Evolutionary conservation across 2,797 vertebrate species (phyloP), one percentile per base, ranked within the genome.

Genomic region (Eulemur mongoz): DNA sequence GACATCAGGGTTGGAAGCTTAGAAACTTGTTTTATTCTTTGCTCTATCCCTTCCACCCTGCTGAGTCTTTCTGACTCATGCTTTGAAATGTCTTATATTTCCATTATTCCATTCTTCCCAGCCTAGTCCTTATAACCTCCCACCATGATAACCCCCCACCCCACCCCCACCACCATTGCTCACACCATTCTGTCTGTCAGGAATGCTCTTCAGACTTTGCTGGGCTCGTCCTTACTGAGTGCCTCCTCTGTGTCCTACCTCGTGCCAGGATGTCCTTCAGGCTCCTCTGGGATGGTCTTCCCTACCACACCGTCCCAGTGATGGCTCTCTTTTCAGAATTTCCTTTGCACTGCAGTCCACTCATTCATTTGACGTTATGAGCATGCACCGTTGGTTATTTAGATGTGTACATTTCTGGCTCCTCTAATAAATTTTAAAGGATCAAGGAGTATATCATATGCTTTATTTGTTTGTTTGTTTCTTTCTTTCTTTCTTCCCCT

Each of bases 291-390:
- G 22, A 40, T 2, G 8, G 23, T n/a, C 63, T 30, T 59, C 81
- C 48, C 35, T 57, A 4, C 38, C 14, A 9, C 20, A 18, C 0
- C 11, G 1, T 27, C 61, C 48, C 38, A 18, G 0, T 0, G 5
- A 20, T 0, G 7, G 18, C 18, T 70, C 12, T 78, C 61, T 70
- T 57, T 63, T 57, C 32, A 65, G 27, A 13, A 15, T 35, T 18
- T 32, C 2, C 35, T 38, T 30, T 5, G 4, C 3, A 22, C 10
- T 2, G 10, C n/a, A 2, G 35, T 22, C 14, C 8, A 10, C 38
- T 48, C 59, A 2, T 7, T 57, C 50, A 40, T 2, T 30, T n/a
- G 54, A 76, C 76, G 27, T 13, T 7, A n/a, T 45, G 57, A 87
- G 14, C 18, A 11, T 38, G 11, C 57, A 38, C 40, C 73, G 4